Conservation (phyloP, 1,140 invertebrate species). For the Theocolax elegans region DNA sequence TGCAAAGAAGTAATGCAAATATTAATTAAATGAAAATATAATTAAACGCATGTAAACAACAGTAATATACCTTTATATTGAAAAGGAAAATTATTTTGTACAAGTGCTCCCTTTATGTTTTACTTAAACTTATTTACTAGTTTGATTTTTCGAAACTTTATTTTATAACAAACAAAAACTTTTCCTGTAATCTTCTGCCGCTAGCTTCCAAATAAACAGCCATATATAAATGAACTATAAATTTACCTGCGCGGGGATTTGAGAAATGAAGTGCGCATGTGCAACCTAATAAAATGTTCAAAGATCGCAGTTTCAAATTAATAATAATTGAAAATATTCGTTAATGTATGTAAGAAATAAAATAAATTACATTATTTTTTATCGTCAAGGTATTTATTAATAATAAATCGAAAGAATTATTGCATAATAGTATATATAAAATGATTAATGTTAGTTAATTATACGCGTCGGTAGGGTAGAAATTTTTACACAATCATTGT, state of each 20-base stretch:
- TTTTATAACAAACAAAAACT: not conserved
- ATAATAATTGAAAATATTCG: too few relatives aligned
- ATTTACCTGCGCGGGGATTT: slow-evolving; percentile 3
- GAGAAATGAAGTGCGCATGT: not conserved
- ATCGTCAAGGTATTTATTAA: too few relatives aligned
- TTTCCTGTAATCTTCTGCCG: not conserved
- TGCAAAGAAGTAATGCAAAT: not conserved
- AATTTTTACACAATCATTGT: not conserved
- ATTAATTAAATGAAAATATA: not conserved
- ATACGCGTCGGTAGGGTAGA: slow-evolving; percentile 3
- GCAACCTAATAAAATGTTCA: too few relatives aligned
- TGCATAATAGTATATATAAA: too few relatives aligned
- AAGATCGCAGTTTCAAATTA: too few relatives aligned
- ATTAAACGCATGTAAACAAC: not conserved
- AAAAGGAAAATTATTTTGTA: not conserved
- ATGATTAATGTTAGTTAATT: too few relatives aligned
- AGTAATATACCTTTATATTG: not conserved
- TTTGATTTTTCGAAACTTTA: not conserved
- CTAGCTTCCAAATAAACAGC: slow-evolving; percentile 12
- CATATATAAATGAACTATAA: not conserved
- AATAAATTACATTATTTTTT: too few relatives aligned
- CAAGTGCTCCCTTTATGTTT: not conserved
- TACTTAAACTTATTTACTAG: not conserved
- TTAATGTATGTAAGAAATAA: too few relatives aligned
- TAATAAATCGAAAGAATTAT: too few relatives aligned